Base-by-base conservation (phyloP, 64 coral and sea anemone species). In the Pocillopora verrucosa region DNA sequence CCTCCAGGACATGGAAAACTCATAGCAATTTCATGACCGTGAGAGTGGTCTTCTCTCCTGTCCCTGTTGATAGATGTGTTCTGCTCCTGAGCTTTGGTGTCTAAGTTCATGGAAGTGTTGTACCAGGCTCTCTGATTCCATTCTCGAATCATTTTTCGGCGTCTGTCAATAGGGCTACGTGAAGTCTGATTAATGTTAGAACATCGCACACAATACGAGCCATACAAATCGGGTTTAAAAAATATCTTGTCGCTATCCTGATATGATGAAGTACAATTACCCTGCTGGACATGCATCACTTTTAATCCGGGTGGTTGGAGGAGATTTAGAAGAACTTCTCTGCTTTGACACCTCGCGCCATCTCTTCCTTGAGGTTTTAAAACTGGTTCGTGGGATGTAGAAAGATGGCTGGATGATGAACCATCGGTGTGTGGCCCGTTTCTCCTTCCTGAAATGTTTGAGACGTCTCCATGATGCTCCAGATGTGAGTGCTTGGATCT, bases 311-410 rank as follows among this genome's bases (percentile, higher is more conserved):
- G 61, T 20, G 80, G 61, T 45, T 84, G 80, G 7, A 84, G 34
- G 16, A 84, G 13, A 45, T 68, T 84, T 16, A 84, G 36, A 84
- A 84, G 80, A 25, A 84, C 80, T 22, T 63, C 80, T 67, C 80
- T 64, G 64, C 62, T 68, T 5, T 84, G 61, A 84, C 41, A 45
- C 9, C 16, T 65, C 26, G 65, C 62, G 13, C 22, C 16, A 34
- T 65, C 79, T 14, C 57, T 22, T 35, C 25, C 11, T 30, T 61
- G 25, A n/a, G 24, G 19, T 10, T 80, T 13, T 34, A 58, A 80
- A 17, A 15, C 60, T 68, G 80, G 20, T 36, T 36, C 13, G 15
- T 84, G 16, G 68, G 34, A 34, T 37, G 34, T 25, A n/a, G 80
- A 65, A 36, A 35, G 61, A 13, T n/a, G 61, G 61, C 68, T 68